Evolutionary conservation across 2,888 invertebrate species (phyloP).

Genomic region (Caradrina clavipalpis): DNA sequence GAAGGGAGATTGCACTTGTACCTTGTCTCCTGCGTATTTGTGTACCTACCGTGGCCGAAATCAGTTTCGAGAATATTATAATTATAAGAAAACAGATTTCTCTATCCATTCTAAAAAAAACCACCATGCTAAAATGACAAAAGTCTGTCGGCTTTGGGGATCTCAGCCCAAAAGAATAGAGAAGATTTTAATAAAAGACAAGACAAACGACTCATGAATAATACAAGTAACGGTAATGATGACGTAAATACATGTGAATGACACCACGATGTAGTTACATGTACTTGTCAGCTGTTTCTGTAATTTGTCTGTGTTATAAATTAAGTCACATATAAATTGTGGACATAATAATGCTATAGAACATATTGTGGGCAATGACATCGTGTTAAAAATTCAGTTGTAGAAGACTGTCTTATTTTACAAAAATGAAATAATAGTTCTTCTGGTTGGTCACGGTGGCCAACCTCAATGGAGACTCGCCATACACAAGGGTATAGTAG

Average conservation of each 20-base stretch:
- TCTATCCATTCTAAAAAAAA: no score
- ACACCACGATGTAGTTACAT: conserved; percentile 23
- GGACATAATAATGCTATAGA: neutral
- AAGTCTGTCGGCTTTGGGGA: no score
- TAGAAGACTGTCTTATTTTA: neutral
- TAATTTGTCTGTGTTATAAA: conserved; percentile 39
- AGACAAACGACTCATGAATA: conserved; percentile 19
- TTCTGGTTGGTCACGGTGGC: no score
- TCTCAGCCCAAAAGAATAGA: neutral
- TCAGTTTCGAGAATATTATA: no score
- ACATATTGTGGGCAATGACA: neutral
- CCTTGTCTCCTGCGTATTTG: no score
- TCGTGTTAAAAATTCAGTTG: neutral
- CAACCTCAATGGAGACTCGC: no score
- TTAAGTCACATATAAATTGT: conserved; percentile 1
- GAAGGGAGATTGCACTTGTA: no score
- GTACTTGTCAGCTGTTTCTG: conserved; percentile 22
- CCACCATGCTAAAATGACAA: no score
- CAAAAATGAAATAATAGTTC: no score
- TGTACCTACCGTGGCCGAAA: no score
- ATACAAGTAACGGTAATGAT: conserved; percentile 27
- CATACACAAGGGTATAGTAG: no score
- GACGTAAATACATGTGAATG: conserved; percentile 41
- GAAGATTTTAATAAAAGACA: conserved; percentile 3
- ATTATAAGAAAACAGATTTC: no score